Evolutionary conservation across 2,797 vertebrate genomes (phyloP).

Genomic region (Dryobates pubescens): DNA sequence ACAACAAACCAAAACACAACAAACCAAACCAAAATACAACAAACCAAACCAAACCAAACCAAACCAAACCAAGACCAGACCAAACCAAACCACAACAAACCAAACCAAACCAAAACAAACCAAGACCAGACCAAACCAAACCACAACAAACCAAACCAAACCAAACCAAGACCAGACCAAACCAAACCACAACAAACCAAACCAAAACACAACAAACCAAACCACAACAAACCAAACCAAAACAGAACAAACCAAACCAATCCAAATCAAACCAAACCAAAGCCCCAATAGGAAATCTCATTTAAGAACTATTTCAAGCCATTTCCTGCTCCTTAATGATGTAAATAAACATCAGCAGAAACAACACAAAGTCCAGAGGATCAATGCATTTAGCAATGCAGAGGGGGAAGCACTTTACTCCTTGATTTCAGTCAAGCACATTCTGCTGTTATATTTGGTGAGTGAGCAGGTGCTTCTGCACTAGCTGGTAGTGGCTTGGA

Average conservation of each 20-base stretch:
- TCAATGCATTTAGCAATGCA: not conserved
- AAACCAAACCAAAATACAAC: too few species aligned
- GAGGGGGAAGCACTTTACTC: not conserved
- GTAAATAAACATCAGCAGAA: not conserved
- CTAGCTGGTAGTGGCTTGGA: not conserved
- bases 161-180: fast-evolving
- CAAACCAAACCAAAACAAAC: too few species aligned
- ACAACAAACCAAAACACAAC: too few species aligned
- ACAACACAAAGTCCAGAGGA: not conserved
- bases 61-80: too few species aligned
- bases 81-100: too few species aligned
- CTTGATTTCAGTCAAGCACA: not conserved
- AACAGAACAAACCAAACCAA: too few species aligned
- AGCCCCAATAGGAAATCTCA: not conserved
- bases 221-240: too few species aligned
- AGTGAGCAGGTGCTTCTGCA: not conserved
- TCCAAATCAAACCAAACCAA: too few species aligned
- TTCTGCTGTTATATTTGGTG: not conserved
- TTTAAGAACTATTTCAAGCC: not conserved
- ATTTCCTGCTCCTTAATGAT: not conserved
- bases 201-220: too few species aligned
- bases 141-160: too few species aligned
- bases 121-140: not conserved
- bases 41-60: too few species aligned
- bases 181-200: too few species aligned